These are phyloP conservation scores for Gallinago media DNA, from an alignment of 2,113 vertebrate genomes.

Conservation along the genomic window DNA sequence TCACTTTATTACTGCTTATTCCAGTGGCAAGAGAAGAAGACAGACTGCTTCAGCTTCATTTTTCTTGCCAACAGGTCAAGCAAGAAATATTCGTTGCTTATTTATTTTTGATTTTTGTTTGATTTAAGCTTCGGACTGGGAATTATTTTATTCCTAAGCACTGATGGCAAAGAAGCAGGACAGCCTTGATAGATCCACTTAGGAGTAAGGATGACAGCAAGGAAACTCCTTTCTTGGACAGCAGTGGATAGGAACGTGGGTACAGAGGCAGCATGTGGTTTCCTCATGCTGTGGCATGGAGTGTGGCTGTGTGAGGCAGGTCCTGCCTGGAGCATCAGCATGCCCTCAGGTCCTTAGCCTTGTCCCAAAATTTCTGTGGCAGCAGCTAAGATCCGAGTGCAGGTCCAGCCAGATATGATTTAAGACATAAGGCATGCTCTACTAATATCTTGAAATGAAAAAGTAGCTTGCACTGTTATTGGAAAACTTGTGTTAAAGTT, in stretches of 20 bases:
- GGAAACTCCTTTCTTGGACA: not conserved
- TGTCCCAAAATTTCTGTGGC: not conserved
- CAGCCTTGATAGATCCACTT: not conserved
- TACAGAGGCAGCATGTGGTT: not conserved
- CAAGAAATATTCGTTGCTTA: not conserved
- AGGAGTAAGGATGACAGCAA: not conserved
- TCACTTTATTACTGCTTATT: not conserved
- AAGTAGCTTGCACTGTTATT: not conserved
- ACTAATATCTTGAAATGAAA: not conserved
- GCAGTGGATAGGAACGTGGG: rapidly evolving
- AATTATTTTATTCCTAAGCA: not conserved
- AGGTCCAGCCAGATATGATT: not conserved
- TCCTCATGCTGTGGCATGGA: not conserved
- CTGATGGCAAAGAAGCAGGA: not conserved
- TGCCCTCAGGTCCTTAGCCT: not conserved
- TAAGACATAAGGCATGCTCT: not conserved
- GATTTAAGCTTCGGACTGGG: not conserved
- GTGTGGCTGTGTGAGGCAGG: not conserved
- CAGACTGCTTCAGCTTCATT: not conserved
- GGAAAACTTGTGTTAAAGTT: not conserved
- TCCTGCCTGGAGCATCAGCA: not conserved
- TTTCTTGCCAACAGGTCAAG: not conserved
- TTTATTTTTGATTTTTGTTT: not conserved
- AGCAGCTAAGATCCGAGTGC: not conserved
- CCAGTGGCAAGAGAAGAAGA: not conserved